Evolutionary conservation across 2,888 invertebrate species (phyloP).

Genomic region (Hydropsyche betteni): DNA sequence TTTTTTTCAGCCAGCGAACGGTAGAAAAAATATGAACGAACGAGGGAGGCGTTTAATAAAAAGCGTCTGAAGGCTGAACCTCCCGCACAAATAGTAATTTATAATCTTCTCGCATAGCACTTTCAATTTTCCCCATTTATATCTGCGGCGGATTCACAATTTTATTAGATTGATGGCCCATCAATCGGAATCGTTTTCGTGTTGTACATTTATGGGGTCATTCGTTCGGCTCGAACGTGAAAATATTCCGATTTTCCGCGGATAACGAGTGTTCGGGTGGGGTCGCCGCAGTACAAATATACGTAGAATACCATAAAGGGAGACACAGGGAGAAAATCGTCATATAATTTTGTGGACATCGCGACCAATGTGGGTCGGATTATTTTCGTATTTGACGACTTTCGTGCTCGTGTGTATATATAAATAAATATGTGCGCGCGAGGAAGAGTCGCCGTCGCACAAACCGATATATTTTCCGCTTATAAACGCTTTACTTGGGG

Average conservation of each 20-base stretch:
- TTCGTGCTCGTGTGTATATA: neutral
- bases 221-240: constrained; percentile 16
- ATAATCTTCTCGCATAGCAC: constrained; percentile 44
- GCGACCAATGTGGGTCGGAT: constrained; percentile 33
- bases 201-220: constrained; percentile 31
- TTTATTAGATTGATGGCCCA: constrained; percentile 48
- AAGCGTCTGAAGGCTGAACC: constrained; percentile 14
- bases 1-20: neutral
- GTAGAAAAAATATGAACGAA: neutral
- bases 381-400: constrained; percentile 33
- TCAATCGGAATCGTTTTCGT: constrained; percentile 42
- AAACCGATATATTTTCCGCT: constrained; percentile 23
- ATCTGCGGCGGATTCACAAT: constrained; percentile 34
- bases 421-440: neutral
- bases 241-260: constrained; percentile 19
- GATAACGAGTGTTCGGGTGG: neutral
- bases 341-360: constrained; percentile 39
- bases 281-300: neutral
- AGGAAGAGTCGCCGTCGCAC: neutral
- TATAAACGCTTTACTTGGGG: constrained; percentile 22
- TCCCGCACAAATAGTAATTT: constrained; percentile 33
- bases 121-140: constrained; percentile 40
- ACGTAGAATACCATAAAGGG: neutral
- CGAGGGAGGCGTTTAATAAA: constrained; percentile 29
- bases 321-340: neutral